Conservation (phyloP, 2,888 invertebrate genomes). For the Clunio marinus region DNA sequence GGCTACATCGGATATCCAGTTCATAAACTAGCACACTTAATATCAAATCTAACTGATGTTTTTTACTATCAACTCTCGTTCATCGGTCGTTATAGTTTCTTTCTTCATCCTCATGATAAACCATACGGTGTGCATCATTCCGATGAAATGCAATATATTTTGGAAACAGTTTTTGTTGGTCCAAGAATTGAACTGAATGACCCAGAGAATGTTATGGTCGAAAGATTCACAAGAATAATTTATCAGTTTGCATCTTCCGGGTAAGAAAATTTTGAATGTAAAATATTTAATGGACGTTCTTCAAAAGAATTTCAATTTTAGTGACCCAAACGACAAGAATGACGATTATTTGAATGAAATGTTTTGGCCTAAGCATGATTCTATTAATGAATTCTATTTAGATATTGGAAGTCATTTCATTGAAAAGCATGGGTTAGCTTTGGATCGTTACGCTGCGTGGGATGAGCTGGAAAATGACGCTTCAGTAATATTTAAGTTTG, state of each 20-base stretch:
- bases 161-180: constrained; percentile 49
- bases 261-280: constrained; percentile 39
- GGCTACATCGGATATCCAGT: not conserved
- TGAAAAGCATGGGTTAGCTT: too few species aligned
- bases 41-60: not conserved
- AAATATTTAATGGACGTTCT: not conserved
- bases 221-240: constrained; percentile 52
- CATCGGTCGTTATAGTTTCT: constrained; percentile 56
- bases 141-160: constrained; percentile 54
- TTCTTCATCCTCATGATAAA: constrained; percentile 51
- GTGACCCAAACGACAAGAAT: not conserved
- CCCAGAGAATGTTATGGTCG: constrained; percentile 51
- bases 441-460: too few species aligned
- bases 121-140: constrained; percentile 52
- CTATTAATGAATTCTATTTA: not conserved
- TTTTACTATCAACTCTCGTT: not conserved
- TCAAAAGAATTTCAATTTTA: not conserved
- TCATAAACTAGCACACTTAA: not conserved
- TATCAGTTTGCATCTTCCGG: constrained; percentile 51
- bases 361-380: not conserved
- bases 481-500: too few species aligned
- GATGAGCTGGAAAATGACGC: too few species aligned
- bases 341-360: not conserved
- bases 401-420: constrained; percentile 13
- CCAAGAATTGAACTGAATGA: constrained; percentile 50